Evolutionary conservation across 2,888 invertebrate genomes (phyloP).

Genomic region (Diaphora mendica): DNA sequence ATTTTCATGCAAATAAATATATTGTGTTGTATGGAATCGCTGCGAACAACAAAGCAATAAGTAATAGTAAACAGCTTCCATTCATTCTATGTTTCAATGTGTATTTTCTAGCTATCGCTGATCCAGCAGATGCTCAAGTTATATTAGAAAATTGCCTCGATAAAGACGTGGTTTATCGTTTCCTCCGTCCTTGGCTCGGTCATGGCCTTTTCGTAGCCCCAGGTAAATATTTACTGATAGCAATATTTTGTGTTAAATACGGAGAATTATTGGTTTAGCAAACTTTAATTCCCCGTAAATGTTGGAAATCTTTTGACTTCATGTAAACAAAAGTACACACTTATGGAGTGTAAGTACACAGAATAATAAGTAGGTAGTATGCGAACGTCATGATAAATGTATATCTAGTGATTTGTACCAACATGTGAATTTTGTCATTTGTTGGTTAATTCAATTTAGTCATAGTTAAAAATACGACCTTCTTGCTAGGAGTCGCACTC

Average conservation of each 20-base stretch:
- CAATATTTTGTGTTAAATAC: slow-evolving; percentile 26
- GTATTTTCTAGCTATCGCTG: slow-evolving; percentile 60
- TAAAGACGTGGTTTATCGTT: slow-evolving; percentile 76
- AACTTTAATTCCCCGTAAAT: slow-evolving; percentile 10
- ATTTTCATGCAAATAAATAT: too few relatives aligned
- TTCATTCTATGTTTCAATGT: not conserved
- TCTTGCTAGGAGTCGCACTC: not conserved
- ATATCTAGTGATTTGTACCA: not conserved
- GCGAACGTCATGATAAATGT: not conserved
- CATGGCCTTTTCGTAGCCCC: slow-evolving; percentile 77
- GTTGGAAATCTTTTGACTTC: not conserved
- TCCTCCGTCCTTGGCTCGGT: slow-evolving; percentile 78
- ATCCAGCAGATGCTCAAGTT: slow-evolving; percentile 74
- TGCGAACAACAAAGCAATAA: not conserved
- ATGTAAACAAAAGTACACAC: slow-evolving; percentile 1
- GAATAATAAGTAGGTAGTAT: not conserved
- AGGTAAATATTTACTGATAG: slow-evolving; percentile 58
- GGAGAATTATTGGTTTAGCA: slow-evolving; percentile 3
- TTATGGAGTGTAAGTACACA: not conserved
- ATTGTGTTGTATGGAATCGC: too few relatives aligned
- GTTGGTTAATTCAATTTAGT: not conserved
- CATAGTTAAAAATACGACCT: not conserved
- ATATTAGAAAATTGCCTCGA: slow-evolving; percentile 76
- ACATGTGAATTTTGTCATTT: not conserved
- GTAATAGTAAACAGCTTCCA: not conserved